phyloP scores from a whole-genome alignment of 2,113 vertebrate species.

The Todiramphus chloris region DNA sequence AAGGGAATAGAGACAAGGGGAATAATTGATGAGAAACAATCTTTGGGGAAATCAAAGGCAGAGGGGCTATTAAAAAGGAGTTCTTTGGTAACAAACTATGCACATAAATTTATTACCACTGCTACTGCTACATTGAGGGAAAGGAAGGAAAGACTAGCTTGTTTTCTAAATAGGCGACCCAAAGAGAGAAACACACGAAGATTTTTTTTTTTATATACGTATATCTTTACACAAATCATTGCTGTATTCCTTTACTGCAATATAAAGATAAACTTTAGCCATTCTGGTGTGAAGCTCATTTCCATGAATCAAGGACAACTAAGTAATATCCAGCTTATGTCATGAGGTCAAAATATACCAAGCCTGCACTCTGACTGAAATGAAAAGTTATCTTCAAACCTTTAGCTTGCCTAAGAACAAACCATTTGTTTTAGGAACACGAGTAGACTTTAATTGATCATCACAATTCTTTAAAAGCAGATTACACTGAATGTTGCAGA shows the following conservation, averaged over 20 bases:
- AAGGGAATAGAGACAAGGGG: background rate
- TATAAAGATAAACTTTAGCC: slow-evolving; percentile 38
- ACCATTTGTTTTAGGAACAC: slow-evolving; percentile 69
- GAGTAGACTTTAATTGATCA: slow-evolving; percentile 67
- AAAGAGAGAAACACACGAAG: background rate
- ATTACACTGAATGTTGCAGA: slow-evolving; percentile 33
- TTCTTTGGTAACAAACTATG: background rate
- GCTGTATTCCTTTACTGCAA: background rate
- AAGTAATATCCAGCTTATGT: slow-evolving; percentile 42
- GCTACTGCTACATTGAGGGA: background rate
- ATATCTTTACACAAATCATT: background rate
- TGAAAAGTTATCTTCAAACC: slow-evolving; percentile 67
- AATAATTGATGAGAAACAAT: background rate
- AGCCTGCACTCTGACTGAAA: slow-evolving; percentile 65
- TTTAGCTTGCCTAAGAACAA: slow-evolving; percentile 59
- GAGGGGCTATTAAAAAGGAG: background rate
- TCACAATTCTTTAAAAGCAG: slow-evolving; percentile 44
- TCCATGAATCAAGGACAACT: slow-evolving; percentile 44
- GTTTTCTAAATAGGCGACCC: background rate
- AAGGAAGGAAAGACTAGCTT: background rate
- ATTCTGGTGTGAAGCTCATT: slow-evolving; percentile 7
- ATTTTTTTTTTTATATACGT: background rate
- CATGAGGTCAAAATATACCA: slow-evolving; percentile 66
- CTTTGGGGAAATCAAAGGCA: slow-evolving; percentile 4
- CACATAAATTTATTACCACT: background rate